Evolutionary conservation across 2,797 vertebrate genomes (phyloP).

Genomic region (Lagodon rhomboides): DNA sequence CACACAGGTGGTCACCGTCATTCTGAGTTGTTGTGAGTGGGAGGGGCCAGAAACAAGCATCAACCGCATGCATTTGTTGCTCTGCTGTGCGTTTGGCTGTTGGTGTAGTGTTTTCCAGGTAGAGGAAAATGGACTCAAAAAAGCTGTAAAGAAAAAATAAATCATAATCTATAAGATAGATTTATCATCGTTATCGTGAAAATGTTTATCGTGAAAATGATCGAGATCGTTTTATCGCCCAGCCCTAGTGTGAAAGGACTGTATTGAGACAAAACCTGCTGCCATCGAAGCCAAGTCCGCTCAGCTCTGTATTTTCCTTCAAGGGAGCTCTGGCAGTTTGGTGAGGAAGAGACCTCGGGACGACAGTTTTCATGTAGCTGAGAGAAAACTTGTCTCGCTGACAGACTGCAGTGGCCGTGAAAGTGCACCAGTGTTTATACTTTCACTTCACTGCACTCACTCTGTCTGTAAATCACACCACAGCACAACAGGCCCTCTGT

Average conservation of each 20-base stretch:
- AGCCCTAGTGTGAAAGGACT: background rate
- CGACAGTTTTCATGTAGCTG: conserved; percentile 48
- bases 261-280: conserved; percentile 10
- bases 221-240: no score
- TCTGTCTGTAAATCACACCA: conserved; percentile 25
- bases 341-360: conserved; percentile 47
- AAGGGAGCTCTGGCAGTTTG: conserved; percentile 37
- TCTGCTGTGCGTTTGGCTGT: no score
- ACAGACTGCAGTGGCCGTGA: conserved; percentile 37
- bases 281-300: background rate
- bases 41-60: no score
- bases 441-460: conserved; percentile 27
- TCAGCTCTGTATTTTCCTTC: conserved; percentile 31
- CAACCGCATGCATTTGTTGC: no score
- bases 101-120: no score
- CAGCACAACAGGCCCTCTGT: conserved; percentile 35
- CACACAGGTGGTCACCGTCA: no score
- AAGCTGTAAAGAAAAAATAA: no score
- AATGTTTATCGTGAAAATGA: no score
- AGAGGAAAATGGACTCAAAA: no score
- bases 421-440: conserved; percentile 47
- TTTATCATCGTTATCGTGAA: no score
- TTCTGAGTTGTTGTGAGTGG: no score
- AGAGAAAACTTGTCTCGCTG: conserved; percentile 37
- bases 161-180: no score